Percentiles rank a stretch among this genome's conserved stretches.
These are phyloP conservation scores for Synanthedon andrenaeformis DNA, from an alignment of 2,888 invertebrate genomes.

Conservation along the genomic window DNA sequence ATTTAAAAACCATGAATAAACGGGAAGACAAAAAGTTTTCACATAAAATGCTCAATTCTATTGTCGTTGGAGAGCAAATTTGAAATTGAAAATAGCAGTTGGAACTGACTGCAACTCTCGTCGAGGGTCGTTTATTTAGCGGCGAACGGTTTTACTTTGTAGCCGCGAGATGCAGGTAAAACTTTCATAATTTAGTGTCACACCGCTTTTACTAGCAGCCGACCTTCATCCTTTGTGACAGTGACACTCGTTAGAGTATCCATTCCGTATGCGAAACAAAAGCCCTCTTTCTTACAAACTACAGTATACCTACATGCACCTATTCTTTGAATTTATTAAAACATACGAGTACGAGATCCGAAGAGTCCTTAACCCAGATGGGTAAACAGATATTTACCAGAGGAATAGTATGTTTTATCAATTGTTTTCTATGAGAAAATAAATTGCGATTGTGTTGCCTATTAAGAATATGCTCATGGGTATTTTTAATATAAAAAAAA, in stretches of 20 bases:
- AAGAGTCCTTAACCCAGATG: too few relatives aligned
- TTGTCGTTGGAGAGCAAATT: conserved; percentile 50
- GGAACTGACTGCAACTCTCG: conserved; percentile 25
- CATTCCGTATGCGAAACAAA: not conserved
- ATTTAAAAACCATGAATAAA: conserved; percentile 4
- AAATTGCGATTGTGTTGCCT: too few relatives aligned
- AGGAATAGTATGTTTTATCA: too few relatives aligned
- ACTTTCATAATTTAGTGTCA: conserved; percentile 38
- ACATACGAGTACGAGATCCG: not conserved
- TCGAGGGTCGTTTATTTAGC: conserved; percentile 38
- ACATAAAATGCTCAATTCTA: conserved; percentile 46
- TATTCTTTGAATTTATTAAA: not conserved
- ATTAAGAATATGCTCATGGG: too few relatives aligned
- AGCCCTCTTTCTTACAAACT: not conserved
- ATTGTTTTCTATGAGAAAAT: too few relatives aligned
- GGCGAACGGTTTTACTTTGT: conserved; percentile 28
- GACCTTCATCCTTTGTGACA: conserved; percentile 14
- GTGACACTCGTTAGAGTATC: conserved; percentile 10
- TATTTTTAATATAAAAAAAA: too few relatives aligned
- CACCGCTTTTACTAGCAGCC: conserved; percentile 12
- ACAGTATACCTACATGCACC: not conserved
- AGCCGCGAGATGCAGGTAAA: conserved; percentile 35
- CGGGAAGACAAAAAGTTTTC: conserved; percentile 32
- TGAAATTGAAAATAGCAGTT: conserved; percentile 59
- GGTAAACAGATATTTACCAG: too few relatives aligned